A percentile compares a stretch with the other conserved stretches of the same genome.
Conservation (phyloP, 2,888 invertebrate species). For the Chrysolina haemoptera region DNA sequence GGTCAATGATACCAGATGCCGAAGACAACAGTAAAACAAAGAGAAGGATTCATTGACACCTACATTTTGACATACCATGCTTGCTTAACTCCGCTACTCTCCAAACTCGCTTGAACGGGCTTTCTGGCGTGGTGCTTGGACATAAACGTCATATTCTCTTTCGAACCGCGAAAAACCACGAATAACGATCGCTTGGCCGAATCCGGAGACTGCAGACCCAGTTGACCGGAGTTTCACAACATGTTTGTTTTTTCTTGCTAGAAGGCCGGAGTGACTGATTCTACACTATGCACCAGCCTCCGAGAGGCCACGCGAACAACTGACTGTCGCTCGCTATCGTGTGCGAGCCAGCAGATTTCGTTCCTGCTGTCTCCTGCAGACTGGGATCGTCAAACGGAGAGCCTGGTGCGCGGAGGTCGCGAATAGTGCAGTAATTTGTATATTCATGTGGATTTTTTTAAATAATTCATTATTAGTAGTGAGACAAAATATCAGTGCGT, state of each 20-base stretch:
- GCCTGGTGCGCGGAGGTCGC: not conserved
- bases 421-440: constrained; percentile 27
- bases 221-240: constrained; percentile 1
- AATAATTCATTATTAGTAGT: constrained; percentile 25
- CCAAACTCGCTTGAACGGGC: constrained; percentile 40
- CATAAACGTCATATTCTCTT: constrained; percentile 61
- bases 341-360: constrained; percentile 16
- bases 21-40: constrained; percentile 29
- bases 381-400: constrained; percentile 19
- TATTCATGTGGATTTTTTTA: constrained; percentile 32
- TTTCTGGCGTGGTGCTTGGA: constrained; percentile 53
- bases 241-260: constrained; percentile 20
- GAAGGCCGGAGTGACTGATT: constrained; percentile 22
- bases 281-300: constrained; percentile 23
- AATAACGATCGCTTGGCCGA: not conserved
- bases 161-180: not conserved
- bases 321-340: constrained; percentile 35
- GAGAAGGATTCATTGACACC: constrained; percentile 49
- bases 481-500: constrained; percentile 12
- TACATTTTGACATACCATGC: constrained; percentile 67
- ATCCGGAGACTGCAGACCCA: constrained; percentile 10
- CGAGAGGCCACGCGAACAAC: constrained; percentile 43
- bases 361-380: constrained; percentile 22
- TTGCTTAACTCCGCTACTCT: constrained; percentile 53
- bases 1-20: constrained; percentile 27